Percentiles rank a stretch among this genome's conserved stretches.
These are phyloP conservation scores for Antennarius striatus DNA, from an alignment of 2,113 vertebrate species.

Conservation along the genomic window DNA sequence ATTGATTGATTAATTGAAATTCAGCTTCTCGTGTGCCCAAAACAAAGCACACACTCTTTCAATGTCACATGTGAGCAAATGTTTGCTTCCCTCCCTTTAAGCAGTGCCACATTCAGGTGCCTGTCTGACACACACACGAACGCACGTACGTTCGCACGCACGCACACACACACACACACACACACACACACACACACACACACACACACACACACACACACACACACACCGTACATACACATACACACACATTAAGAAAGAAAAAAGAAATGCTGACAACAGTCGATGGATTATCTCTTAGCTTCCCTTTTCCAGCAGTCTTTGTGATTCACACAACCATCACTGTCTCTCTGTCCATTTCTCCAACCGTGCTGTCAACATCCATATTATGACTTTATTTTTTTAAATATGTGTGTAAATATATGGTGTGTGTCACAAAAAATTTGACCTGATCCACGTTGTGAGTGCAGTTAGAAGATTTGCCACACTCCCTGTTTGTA, in stretches of 20 bases:
- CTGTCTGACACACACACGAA: not conserved
- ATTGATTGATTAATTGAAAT: slow-evolving; percentile 30
- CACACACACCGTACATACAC: too few species aligned
- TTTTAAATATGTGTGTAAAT: not conserved
- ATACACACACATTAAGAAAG: slow-evolving; percentile 26
- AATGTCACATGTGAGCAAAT: slow-evolving; percentile 2
- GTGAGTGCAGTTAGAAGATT: too few species aligned
- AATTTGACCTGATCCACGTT: too few species aligned
- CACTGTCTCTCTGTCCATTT: slow-evolving; percentile 23
- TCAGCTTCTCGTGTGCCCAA: slow-evolving; percentile 1
- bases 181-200: slow-evolving; percentile 10
- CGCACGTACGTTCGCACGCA: not conserved
- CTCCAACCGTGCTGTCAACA: slow-evolving; percentile 8
- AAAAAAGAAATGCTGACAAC: slow-evolving; percentile 65
- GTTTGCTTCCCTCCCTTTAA: slow-evolving; percentile 1
- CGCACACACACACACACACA: slow-evolving; percentile 1
- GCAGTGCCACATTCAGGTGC: too few species aligned
- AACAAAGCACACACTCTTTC: not conserved
- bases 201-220: slow-evolving; percentile 28
- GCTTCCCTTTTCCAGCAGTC: slow-evolving; percentile 46
- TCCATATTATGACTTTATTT: slow-evolving; percentile 1
- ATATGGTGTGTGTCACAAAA: too few species aligned
- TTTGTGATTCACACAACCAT: slow-evolving; percentile 45
- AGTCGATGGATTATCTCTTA: slow-evolving; percentile 59
- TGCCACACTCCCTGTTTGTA: too few species aligned